Conservation (phyloP, 2,797 vertebrate species). For the Sebastes melanostomus region DNA sequence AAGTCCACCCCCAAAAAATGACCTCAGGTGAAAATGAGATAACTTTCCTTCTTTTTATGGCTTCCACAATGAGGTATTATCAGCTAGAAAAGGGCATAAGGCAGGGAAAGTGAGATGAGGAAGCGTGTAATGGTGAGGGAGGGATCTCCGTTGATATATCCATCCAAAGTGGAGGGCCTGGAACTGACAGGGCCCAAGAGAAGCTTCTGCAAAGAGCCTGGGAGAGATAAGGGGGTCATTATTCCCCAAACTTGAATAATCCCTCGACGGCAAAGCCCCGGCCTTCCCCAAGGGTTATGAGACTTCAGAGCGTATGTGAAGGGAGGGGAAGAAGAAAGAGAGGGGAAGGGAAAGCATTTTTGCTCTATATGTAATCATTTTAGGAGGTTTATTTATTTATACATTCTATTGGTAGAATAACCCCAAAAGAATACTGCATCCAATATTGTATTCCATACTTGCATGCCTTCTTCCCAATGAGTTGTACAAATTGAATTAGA, state of each 20-base stretch:
- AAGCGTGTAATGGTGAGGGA: slow-evolving; percentile 69
- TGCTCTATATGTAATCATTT: slow-evolving; percentile 4
- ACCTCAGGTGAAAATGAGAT: slow-evolving; percentile 74
- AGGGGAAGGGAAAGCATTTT: slow-evolving; percentile 3
- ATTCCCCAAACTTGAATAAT: slow-evolving; percentile 77
- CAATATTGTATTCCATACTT: neutral
- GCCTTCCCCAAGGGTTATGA: slow-evolving; percentile 59
- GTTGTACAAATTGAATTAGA: too few relatives aligned
- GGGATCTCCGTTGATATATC: slow-evolving; percentile 74
- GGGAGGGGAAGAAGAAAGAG: slow-evolving; percentile 3
- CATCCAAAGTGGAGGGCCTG: slow-evolving; percentile 64
- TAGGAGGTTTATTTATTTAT: slow-evolving; percentile 5
- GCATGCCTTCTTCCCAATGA: neutral
- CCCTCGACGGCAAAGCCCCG: slow-evolving; percentile 54
- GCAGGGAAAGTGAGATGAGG: slow-evolving; percentile 57
- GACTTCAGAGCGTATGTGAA: slow-evolving; percentile 34
- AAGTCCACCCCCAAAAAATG: slow-evolving; percentile 49
- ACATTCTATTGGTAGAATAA: neutral
- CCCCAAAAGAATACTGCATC: neutral
- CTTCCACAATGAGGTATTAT: slow-evolving; percentile 73
- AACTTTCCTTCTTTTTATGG: slow-evolving; percentile 61
- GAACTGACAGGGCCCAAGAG: slow-evolving; percentile 72
- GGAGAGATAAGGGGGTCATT: slow-evolving; percentile 74
- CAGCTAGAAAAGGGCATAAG: slow-evolving; percentile 58
- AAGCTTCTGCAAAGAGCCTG: slow-evolving; percentile 65